Base-by-base conservation (phyloP, 2,797 vertebrate species). In the Cetoscarus ocellatus region DNA sequence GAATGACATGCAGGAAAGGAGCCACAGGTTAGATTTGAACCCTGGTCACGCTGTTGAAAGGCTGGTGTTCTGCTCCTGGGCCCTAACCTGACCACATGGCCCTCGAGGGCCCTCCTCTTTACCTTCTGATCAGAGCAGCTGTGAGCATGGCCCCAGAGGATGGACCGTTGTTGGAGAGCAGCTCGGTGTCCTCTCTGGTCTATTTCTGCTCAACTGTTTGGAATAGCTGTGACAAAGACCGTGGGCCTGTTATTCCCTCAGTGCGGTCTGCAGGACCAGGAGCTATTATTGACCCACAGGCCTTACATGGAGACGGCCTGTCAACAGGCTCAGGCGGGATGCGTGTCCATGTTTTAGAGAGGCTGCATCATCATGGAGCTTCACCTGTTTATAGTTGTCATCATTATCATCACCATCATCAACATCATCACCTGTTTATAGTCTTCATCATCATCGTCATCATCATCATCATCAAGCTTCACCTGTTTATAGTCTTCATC, bases 141-240 rank as follows among this genome's bases (percentile, higher is more conserved):
- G 43, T 45, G 11, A 12, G 14, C 43, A 7, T 45, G 11, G 14
- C 1, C 43, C 14, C 43, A 18, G 9, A 49, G n/a, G n/a, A 18
- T 49, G n/a, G 3, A 18, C 9, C 4, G 2, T 47, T 47, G 15
- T 49, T 18, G 15, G 15, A 49, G 15, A n/a, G 44, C 43, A 14
- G 44, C 15, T 42, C 40, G 10, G 40, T 42, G 10, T 5, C 14
- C 44, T 8, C 44, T 15, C 77, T 55, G 61, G 81, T 90, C 86
- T 91, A 88, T 91, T 89, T 82, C 73, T 73, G 80, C 71, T 56
- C 59, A 63, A 52, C 89, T 90, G 79, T 85, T 87, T 81, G 77
- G 77, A 91, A 90, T 88, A 84, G 84, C 86, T 86, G 66, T 69
- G 67, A 73, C 70, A 81, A 62, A 64, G 78, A 74, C 69, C 79